Evolutionary conservation across 2,888 invertebrate species (phyloP).

Genomic region (Cactoblastis cactorum): DNA sequence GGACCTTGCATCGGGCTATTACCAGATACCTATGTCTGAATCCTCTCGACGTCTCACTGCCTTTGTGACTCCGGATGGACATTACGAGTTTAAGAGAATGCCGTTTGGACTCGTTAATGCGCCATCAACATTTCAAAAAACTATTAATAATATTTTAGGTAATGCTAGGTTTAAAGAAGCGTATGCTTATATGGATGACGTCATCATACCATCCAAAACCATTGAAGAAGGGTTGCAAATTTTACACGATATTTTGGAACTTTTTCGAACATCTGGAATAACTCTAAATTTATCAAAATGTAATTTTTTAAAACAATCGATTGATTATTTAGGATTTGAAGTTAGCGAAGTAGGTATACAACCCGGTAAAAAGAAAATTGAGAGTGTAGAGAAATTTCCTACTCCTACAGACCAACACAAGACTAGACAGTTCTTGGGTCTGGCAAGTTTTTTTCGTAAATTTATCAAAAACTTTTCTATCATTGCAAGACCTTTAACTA

Average conservation of each 20-base stretch:
- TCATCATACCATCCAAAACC: background rate
- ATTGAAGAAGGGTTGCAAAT: background rate
- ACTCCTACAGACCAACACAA: no score
- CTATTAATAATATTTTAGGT: conserved; percentile 8
- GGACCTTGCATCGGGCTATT: conserved; percentile 9
- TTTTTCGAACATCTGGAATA: background rate
- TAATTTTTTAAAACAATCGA: background rate
- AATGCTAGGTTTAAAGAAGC: background rate
- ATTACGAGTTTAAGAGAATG: conserved; percentile 13
- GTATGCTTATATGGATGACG: conserved; percentile 10
- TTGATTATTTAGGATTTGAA: conserved; percentile 12
- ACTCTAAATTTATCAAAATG: conserved; percentile 12
- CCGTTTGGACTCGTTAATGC: conserved; percentile 13
- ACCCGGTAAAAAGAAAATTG: no score
- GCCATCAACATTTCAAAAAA: conserved; percentile 5
- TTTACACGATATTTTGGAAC: background rate
- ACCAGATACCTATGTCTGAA: conserved; percentile 7
- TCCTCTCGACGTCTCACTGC: conserved; percentile 3
- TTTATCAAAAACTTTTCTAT: conserved; percentile 6
- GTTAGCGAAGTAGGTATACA: background rate
- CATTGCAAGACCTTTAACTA: background rate
- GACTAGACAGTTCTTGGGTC: conserved; percentile 9
- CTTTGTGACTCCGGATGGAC: background rate
- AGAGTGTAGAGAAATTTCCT: no score
- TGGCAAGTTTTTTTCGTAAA: conserved; percentile 10